Percentiles rank a stretch among this genome's conserved stretches.
Evolutionary conservation across 2,113 vertebrate species (phyloP).

Genomic region (Campylomormyrus tamandua): DNA sequence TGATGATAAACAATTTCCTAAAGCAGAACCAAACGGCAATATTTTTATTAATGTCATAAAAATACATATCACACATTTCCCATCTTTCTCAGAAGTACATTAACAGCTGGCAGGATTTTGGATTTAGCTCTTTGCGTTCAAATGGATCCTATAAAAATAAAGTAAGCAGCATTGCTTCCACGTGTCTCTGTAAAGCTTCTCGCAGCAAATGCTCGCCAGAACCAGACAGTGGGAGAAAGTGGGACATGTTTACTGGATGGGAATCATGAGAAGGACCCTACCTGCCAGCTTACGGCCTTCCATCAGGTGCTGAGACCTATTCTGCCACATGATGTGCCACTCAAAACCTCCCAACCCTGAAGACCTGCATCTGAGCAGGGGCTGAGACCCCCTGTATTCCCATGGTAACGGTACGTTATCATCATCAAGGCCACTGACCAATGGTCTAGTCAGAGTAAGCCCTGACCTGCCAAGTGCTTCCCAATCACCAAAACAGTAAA

Average conservation of each 20-base stretch:
- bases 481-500: background rate
- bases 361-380: background rate
- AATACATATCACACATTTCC: slow-evolving; percentile 13
- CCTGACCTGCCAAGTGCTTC: background rate
- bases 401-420: background rate
- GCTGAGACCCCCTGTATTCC: background rate
- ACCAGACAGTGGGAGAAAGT: background rate
- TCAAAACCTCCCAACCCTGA: background rate
- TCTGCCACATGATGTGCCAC: background rate
- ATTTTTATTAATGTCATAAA: background rate
- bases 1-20: slow-evolving; percentile 7
- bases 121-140: background rate
- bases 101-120: background rate
- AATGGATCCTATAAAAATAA: slow-evolving; percentile 2
- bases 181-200: background rate
- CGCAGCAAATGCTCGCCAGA: background rate
- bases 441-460: no score
- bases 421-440: background rate
- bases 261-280: background rate
- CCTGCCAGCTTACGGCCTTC: background rate
- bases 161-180: background rate
- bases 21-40: background rate
- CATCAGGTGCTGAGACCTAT: background rate
- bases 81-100: background rate
- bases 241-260: background rate